Percentiles rank a stretch among this genome's conserved stretches.
Conservation (phyloP, 2,113 vertebrate species). For the Natator depressus region DNA sequence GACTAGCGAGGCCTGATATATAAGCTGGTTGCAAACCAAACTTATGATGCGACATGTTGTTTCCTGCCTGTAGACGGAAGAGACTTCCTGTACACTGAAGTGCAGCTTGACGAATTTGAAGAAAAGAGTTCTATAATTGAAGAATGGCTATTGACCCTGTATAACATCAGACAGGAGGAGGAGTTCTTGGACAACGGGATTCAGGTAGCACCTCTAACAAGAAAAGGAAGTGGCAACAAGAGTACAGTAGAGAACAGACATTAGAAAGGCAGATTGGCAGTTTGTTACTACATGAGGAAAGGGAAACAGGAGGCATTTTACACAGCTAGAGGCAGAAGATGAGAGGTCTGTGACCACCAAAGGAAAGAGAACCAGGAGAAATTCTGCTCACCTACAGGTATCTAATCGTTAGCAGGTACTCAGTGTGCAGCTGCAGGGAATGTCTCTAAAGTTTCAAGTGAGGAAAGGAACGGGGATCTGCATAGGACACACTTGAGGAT, state of each 20-base stretch:
- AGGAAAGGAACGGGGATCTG: background rate
- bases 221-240: background rate
- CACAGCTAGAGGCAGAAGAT: background rate
- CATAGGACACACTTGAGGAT: background rate
- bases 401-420: background rate
- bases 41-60: background rate
- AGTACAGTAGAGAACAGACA: background rate
- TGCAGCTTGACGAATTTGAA: background rate
- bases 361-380: background rate
- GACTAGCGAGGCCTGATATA: background rate
- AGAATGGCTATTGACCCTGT: background rate
- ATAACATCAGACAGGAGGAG: background rate
- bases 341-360: background rate
- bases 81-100: fast-evolving
- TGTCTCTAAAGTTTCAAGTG: background rate
- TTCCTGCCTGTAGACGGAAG: background rate
- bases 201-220: background rate
- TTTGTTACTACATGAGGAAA: background rate
- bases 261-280: background rate
- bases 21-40: background rate
- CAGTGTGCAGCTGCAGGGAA: background rate
- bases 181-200: background rate
- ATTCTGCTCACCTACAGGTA: background rate
- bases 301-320: background rate
- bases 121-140: background rate